Conservation (phyloP, 2,888 invertebrate genomes). For the Yponomeuta plumbellus region DNA sequence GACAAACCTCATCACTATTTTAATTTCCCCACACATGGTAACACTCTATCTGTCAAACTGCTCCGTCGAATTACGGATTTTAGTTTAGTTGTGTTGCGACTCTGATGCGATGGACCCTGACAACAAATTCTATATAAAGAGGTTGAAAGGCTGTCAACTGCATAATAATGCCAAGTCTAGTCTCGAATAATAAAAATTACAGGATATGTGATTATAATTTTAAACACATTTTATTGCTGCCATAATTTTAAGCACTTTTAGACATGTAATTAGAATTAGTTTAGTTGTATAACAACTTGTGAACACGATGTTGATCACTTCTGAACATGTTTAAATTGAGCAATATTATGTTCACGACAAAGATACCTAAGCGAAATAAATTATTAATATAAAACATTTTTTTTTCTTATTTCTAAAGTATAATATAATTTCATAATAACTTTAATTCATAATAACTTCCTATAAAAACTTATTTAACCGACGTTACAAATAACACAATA, state of each 20-base stretch:
- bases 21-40: too few relatives aligned
- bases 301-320: slow-evolving; percentile 53
- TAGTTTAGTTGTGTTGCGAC: too few relatives aligned
- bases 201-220: slow-evolving; percentile 17
- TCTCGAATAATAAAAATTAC: slow-evolving; percentile 28
- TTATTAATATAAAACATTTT: slow-evolving; percentile 28
- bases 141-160: background rate
- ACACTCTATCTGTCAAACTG: too few relatives aligned
- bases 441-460: background rate
- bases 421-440: slow-evolving; percentile 1
- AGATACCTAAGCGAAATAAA: slow-evolving; percentile 33
- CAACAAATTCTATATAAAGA: too few relatives aligned
- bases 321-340: slow-evolving; percentile 16
- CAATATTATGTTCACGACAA: slow-evolving; percentile 68
- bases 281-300: slow-evolving; percentile 42
- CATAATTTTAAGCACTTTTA: slow-evolving; percentile 43
- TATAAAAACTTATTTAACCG: background rate
- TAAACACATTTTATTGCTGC: slow-evolving; percentile 35
- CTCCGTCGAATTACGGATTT: too few relatives aligned
- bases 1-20: too few relatives aligned
- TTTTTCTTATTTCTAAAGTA: background rate
- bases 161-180: slow-evolving; percentile 25
- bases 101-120: too few relatives aligned
- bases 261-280: background rate
- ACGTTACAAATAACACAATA: background rate